These are phyloP conservation scores for Equus quagga DNA, from an alignment of 2,113 vertebrate species.

Conservation along the genomic window DNA sequence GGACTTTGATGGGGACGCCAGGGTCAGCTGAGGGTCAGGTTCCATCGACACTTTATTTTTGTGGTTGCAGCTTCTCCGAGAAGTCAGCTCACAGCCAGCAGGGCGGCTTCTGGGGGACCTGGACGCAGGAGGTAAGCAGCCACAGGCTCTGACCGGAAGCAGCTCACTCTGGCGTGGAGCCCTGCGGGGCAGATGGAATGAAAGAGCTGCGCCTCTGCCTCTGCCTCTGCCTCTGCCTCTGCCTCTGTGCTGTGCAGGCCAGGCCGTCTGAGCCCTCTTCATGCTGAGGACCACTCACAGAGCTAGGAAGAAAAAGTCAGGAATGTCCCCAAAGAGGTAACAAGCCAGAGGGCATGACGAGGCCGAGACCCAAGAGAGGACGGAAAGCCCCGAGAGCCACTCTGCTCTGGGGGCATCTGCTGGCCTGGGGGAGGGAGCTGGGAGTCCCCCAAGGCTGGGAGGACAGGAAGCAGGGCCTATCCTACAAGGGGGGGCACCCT, in stretches of 20 bases:
- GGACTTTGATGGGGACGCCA: fast-evolving
- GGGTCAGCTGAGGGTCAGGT: fast-evolving
- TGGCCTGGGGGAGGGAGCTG: neutral
- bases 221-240: too few species aligned
- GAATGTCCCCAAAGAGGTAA: too few species aligned
- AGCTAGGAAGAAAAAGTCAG: neutral
- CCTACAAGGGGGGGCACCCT: too few species aligned
- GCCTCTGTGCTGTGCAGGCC: too few species aligned
- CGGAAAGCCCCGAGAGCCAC: too few species aligned
- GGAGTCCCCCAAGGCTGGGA: neutral
- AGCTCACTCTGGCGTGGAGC: too few species aligned
- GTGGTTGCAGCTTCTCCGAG: neutral
- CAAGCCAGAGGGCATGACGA: neutral
- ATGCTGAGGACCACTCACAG: too few species aligned
- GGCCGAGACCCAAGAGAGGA: neutral
- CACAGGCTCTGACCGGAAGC: too few species aligned
- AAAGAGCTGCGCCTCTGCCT: too few species aligned
- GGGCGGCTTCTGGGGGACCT: neutral
- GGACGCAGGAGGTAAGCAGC: too few species aligned
- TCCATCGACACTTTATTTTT: fast-evolving
- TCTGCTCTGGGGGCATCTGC: neutral
- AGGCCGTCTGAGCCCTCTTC: too few species aligned
- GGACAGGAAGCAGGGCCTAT: neutral
- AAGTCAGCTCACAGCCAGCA: neutral
- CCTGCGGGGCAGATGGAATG: too few species aligned